Evolutionary conservation across 2,888 invertebrate species (phyloP), one percentile per base, ranked within the genome.

Genomic region (Baccha elongata): DNA sequence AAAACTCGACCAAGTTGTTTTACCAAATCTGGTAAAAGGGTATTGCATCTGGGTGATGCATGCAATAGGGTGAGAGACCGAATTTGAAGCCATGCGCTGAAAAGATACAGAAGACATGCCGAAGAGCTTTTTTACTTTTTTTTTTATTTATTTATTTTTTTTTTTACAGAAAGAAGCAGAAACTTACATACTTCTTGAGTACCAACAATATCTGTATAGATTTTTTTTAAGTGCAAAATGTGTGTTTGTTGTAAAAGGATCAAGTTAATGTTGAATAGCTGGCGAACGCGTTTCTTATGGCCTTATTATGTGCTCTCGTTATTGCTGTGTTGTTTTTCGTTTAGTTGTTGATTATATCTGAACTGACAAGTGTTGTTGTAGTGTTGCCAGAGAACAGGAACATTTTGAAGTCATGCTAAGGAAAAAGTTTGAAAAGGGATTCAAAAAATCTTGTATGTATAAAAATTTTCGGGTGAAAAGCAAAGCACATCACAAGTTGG

Each of bases 221-320:
- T 5, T 42, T 2, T 19, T 15, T 15, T 6, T 17, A 8, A 42
- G 35, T n/a, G 35, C 26, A 52, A 32, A 11, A 32, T n/a, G 32
- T 53, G 35, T 50, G 15, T 19, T 40, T 35, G 35, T 37, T 53
- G 62, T 37, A 37, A 58, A 71, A 71, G 76, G 71, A 76, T 64
- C 48, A 55, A 40, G 40, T 21, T 55, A 29, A 53, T 67, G 48
- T 29, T 40, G 21, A 10, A 21, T 2, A 21, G 37, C 8, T 58
- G 42, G 40, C 26, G 29, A 76, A 69, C 55, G 69, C 32, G 37
- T 64, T 76, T 58, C 7, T 7, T 50, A 6, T 76, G 69, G 46
- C 69, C 40, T 40, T 53, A 55, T 53, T 69, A 23, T 62, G 53
- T 76, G 52, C 69, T 69, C 60, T 48, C 69, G 21, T 62, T 62